phyloP scores from a whole-genome alignment of 1,140 invertebrate genomes.

The Cardiocondyla obscurior region DNA sequence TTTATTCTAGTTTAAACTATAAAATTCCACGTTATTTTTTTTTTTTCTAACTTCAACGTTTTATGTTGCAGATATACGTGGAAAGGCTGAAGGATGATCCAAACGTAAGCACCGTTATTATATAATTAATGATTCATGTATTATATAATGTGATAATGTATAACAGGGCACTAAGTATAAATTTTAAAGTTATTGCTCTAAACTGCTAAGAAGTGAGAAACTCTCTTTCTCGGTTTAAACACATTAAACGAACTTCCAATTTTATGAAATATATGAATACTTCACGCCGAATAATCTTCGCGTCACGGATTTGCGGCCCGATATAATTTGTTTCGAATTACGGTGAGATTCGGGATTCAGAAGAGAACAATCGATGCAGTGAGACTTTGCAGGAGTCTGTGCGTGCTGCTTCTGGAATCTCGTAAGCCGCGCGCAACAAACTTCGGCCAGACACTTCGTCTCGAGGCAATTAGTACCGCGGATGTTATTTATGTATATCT shows the following conservation, averaged over 20 bases:
- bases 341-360: background rate
- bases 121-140: background rate
- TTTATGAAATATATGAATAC: background rate
- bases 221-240: background rate
- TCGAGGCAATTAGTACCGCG: background rate
- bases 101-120: slow-evolving; percentile 83
- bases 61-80: slow-evolving; percentile 84
- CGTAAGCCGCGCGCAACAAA: slow-evolving; percentile 18
- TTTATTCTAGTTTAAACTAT: background rate
- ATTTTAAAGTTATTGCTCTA: no score
- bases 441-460: slow-evolving; percentile 20
- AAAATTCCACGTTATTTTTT: background rate
- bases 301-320: background rate
- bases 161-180: background rate
- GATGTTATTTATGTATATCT: background rate
- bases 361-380: background rate
- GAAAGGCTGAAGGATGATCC: slow-evolving; percentile 85
- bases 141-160: background rate
- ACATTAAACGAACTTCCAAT: background rate
- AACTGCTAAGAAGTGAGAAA: no score
- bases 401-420: slow-evolving; percentile 16
- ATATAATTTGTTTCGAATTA: background rate
- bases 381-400: slow-evolving; percentile 5
- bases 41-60: slow-evolving; percentile 18
- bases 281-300: background rate